Percentiles rank a stretch among this genome's conserved stretches.
These are phyloP conservation scores for Coendou prehensilis DNA, from an alignment of 2,797 vertebrate genomes.

Conservation along the genomic window DNA sequence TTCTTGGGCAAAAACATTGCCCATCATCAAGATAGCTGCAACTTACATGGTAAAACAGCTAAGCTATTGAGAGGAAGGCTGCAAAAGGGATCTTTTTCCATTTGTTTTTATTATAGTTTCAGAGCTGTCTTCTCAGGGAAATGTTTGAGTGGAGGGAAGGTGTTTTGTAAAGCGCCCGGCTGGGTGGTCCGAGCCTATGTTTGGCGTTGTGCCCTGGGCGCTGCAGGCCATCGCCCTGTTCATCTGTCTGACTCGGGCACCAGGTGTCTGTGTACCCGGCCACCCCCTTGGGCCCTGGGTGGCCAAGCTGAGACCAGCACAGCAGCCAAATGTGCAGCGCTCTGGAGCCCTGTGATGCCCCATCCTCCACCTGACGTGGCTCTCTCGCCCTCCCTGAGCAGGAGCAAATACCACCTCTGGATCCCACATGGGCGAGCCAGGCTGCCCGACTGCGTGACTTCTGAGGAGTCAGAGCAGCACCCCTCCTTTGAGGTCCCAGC, in stretches of 20 bases:
- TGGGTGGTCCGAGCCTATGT: background rate
- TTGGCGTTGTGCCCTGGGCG: background rate
- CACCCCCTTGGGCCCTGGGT: background rate
- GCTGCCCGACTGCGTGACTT: background rate
- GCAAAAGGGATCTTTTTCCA: background rate
- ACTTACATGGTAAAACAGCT: background rate
- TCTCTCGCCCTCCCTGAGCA: constrained; percentile 22
- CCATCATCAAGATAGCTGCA: background rate
- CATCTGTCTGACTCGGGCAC: background rate
- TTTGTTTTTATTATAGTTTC: constrained; percentile 49
- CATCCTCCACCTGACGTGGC: background rate
- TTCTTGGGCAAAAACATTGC: constrained; percentile 11
- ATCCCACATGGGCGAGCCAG: background rate
- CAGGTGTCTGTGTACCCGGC: background rate
- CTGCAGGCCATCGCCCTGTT: background rate
- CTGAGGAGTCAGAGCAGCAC: background rate
- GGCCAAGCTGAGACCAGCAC: background rate
- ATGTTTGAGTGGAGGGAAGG: background rate
- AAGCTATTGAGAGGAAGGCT: background rate
- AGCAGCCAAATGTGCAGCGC: background rate
- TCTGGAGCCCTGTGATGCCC: background rate
- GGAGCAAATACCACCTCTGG: background rate
- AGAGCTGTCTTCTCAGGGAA: constrained; percentile 55
- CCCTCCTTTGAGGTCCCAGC: background rate
- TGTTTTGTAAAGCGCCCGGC: background rate